Evolutionary conservation across 2,888 invertebrate genomes (phyloP), one percentile per base, ranked within the genome.

Genomic region (Epirrita christyi): DNA sequence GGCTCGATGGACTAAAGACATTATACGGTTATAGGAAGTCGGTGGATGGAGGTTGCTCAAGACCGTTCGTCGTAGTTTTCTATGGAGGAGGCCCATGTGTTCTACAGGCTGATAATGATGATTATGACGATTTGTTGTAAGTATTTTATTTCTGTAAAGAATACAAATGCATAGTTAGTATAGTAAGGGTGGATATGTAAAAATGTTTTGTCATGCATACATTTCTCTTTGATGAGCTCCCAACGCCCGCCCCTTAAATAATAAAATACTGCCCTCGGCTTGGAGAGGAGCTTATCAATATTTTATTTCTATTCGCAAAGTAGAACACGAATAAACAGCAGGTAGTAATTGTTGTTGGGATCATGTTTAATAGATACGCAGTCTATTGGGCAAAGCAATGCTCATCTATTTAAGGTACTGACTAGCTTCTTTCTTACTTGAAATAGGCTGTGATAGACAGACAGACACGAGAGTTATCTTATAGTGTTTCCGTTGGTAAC

Each of bases 231-330:
- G 64, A 60, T 60, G 58, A 60, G 60, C 62, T 62, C 58, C 56
- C 54, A 48, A 54, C 55, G 55, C 60, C 61, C 51, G 51, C 55
- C 55, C 54, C 48, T 57, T 64, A 64, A 64, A 64, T 62, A 60
- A 60, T 62, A 62, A 60, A 64, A 53, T 58, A 56, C 56, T 59
- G 55, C 53, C 61, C 52, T 43, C 28, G 49, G 47, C 62, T 62
- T 60, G 50, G 62, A 59, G 53, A 61, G 55, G n/a, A n/a, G 40
- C 51, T 54, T 57, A 62, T 69, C 59, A 68, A 67, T 65, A 67
- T 64, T 64, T 67, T 70, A 70, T 65, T 64, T 67, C 65, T 59
- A 63, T 62, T 61, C 56, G 45, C 47, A 60, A 59, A 51, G 59
- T 52, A 55, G 55, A 48, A 52, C 55, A 51, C 51, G 55, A 48